phyloP scores from a whole-genome alignment of 2,113 vertebrate genomes.

The Haemorhous mexicanus region DNA sequence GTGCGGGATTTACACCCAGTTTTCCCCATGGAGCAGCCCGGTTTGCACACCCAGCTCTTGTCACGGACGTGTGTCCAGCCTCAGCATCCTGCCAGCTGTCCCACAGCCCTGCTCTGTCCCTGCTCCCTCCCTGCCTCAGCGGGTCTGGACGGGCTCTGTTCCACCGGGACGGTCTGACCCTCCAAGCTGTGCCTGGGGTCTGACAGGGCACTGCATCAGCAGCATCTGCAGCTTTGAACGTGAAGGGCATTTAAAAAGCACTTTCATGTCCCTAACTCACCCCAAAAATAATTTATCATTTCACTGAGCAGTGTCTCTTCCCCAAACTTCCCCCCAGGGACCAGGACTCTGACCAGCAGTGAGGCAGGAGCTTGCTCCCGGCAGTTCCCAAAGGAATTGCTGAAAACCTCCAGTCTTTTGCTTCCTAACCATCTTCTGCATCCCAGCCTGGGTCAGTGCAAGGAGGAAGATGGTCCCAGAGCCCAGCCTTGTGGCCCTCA shows the following conservation, averaged over 20 bases:
- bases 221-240: not conserved
- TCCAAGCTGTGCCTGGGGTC: not conserved
- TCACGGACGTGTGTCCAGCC: rapidly evolving
- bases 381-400: not conserved
- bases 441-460: rapidly evolving
- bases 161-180: not conserved
- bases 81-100: not conserved
- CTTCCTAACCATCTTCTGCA: not conserved
- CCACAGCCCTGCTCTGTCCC: not conserved
- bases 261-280: not conserved
- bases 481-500: not conserved
- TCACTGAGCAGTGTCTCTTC: not conserved
- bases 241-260: not conserved
- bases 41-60: not conserved
- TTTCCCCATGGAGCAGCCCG: not conserved
- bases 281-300: not conserved
- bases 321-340: rapidly evolving
- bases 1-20: rapidly evolving
- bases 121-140: not conserved
- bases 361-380: not conserved
- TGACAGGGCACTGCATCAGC: not conserved
- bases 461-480: not conserved
- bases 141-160: not conserved
- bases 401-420: not conserved
- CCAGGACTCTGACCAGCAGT: not conserved